Percentiles rank a stretch among this genome's conserved stretches.
Evolutionary conservation across 64 coral and sea anemone genomes (phyloP).

Genomic region (Acropora yongei): DNA sequence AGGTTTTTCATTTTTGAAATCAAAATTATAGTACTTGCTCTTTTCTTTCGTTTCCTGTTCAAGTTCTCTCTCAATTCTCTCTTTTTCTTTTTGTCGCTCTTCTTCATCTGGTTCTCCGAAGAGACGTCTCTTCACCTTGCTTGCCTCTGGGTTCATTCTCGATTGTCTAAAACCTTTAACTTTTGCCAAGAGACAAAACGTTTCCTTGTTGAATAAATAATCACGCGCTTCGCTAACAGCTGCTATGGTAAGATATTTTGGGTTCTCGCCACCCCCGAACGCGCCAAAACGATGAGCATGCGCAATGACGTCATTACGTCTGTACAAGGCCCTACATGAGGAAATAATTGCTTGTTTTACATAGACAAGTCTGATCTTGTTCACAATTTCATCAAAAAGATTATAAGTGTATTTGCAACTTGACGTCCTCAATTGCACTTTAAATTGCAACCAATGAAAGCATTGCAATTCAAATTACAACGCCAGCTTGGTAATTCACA

Average conservation of each 20-base stretch:
- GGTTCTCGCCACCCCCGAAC: background rate
- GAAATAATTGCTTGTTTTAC: background rate
- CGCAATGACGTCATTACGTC: slow-evolving; percentile 33
- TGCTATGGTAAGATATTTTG: background rate
- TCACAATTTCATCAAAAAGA: background rate
- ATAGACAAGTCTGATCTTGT: slow-evolving; percentile 22
- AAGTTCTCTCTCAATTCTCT: background rate
- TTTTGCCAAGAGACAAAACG: too few species aligned
- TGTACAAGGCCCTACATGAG: background rate
- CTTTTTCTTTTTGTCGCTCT: background rate
- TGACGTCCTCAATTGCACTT: too few species aligned
- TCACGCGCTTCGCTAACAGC: background rate
- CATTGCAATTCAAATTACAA: too few species aligned
- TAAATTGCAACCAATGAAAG: too few species aligned
- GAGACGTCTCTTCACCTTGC: slow-evolving; percentile 16
- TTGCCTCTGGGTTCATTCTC: slow-evolving; percentile 1
- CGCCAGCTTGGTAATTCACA: too few species aligned
- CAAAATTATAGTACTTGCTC: slow-evolving; percentile 24
- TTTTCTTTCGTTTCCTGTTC: background rate
- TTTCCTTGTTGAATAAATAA: background rate
- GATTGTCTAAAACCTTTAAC: background rate
- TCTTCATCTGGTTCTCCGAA: slow-evolving; percentile 18
- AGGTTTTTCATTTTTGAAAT: slow-evolving; percentile 18
- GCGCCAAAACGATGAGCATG: slow-evolving; percentile 12
- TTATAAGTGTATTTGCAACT: background rate